Conservation (phyloP, 2,797 vertebrate genomes). For the Sebastiscus tertius region DNA sequence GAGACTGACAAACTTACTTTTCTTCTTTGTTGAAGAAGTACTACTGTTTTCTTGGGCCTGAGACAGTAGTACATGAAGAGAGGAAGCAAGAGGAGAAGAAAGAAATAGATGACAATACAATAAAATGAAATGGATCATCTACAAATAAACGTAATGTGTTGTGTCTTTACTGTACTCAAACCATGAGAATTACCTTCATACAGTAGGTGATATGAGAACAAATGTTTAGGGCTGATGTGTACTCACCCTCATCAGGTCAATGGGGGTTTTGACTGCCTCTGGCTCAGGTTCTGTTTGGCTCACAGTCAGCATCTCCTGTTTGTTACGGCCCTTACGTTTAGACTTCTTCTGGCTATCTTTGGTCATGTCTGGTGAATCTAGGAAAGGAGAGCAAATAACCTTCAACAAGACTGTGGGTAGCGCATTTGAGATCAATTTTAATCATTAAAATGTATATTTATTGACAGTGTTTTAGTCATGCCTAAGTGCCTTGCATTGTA, state of each 20-base stretch:
- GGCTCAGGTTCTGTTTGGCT: constrained; percentile 74
- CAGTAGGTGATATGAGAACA: background rate
- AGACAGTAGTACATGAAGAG: background rate
- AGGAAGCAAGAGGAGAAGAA: background rate
- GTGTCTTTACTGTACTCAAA: background rate
- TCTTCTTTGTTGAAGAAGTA: constrained; percentile 87
- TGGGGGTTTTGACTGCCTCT: constrained; percentile 92
- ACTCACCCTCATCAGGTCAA: constrained; percentile 92
- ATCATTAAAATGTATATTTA: background rate
- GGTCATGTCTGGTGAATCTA: constrained; percentile 78
- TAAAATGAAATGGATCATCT: background rate
- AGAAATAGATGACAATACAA: background rate
- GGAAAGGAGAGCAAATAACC: background rate
- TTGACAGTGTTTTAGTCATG: background rate
- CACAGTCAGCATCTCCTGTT: constrained; percentile 81
- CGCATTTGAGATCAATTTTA: background rate
- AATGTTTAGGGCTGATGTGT: background rate
- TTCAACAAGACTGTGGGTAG: background rate
- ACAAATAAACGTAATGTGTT: background rate
- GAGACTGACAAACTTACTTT: constrained; percentile 91
- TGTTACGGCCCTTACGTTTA: constrained; percentile 95
- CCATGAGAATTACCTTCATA: background rate
- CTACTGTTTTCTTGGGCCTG: constrained; percentile 87
- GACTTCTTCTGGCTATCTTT: constrained; percentile 89
- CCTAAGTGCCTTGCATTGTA: background rate